A percentile compares a stretch with the other conserved stretches of the same genome.
These are phyloP conservation scores for Sinella curviseta DNA, from an alignment of 1,140 invertebrate species.

Conservation along the genomic window DNA sequence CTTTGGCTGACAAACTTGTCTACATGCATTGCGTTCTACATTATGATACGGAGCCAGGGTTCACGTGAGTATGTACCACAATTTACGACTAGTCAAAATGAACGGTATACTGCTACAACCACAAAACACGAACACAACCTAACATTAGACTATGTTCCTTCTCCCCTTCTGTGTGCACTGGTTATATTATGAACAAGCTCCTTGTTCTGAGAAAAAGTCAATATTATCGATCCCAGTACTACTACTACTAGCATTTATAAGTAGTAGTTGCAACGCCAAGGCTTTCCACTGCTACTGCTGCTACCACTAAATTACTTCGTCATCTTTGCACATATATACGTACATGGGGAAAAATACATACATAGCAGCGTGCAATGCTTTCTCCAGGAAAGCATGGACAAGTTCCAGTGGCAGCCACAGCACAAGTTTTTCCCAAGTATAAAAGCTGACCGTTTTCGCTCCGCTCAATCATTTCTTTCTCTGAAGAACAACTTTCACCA, in stretches of 20 bases:
- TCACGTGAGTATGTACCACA: too few species aligned
- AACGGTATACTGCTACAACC: neutral
- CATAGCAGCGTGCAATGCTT: neutral
- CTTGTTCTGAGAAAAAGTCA: neutral
- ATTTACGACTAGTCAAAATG: neutral
- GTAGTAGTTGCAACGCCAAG: neutral
- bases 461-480: neutral
- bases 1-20: too few species aligned
- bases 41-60: too few species aligned
- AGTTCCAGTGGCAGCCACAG: too few species aligned
- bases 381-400: neutral
- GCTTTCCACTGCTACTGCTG: neutral
- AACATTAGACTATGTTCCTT: neutral
- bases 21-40: too few species aligned
- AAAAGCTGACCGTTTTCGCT: neutral
- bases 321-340: neutral
- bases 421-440: neutral
- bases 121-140: neutral
- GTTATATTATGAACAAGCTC: neutral
- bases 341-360: neutral
- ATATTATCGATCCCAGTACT: constrained; percentile 15
- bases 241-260: neutral
- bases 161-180: neutral
- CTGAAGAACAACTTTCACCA: neutral
- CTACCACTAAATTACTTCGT: neutral